A percentile compares a stretch with the other conserved stretches of the same genome.
These are phyloP conservation scores for Ochropleura leucogaster DNA, from an alignment of 2,888 invertebrate species.

Conservation along the genomic window DNA sequence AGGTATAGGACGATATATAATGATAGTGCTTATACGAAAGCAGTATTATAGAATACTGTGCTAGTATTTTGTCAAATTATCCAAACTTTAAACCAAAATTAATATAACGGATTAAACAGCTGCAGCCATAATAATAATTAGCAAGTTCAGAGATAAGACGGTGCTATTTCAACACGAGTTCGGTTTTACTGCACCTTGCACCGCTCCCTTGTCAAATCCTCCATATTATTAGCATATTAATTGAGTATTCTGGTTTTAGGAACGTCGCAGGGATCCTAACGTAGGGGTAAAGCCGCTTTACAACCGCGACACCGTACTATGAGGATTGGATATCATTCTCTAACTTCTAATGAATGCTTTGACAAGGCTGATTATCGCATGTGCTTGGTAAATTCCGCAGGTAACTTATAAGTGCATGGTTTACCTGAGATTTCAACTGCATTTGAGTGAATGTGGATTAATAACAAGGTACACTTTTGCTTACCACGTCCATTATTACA, in stretches of 20 bases:
- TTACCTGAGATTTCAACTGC: background rate
- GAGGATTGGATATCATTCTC: slow-evolving; percentile 55
- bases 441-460: background rate
- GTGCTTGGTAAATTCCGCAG: background rate
- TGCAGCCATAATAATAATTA: slow-evolving; percentile 39
- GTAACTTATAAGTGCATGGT: background rate
- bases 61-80: background rate
- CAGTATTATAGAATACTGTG: background rate
- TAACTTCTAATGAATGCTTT: slow-evolving; percentile 55
- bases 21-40: too few relatives aligned
- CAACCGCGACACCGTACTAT: slow-evolving; percentile 62
- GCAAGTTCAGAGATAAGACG: slow-evolving; percentile 59
- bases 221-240: slow-evolving; percentile 89
- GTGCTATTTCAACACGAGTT: slow-evolving; percentile 62
- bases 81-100: background rate
- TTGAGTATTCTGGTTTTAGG: slow-evolving; percentile 84
- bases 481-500: too few relatives aligned
- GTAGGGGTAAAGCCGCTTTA: slow-evolving; percentile 80
- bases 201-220: slow-evolving; percentile 77
- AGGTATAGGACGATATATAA: background rate
- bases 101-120: slow-evolving; percentile 4
- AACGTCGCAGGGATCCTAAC: slow-evolving; percentile 66
- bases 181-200: slow-evolving; percentile 77
- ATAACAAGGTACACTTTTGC: background rate
- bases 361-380: slow-evolving; percentile 39